These are phyloP conservation scores for Ctenopoma multispine DNA, from an alignment of 2,797 vertebrate species.

Conservation along the genomic window DNA sequence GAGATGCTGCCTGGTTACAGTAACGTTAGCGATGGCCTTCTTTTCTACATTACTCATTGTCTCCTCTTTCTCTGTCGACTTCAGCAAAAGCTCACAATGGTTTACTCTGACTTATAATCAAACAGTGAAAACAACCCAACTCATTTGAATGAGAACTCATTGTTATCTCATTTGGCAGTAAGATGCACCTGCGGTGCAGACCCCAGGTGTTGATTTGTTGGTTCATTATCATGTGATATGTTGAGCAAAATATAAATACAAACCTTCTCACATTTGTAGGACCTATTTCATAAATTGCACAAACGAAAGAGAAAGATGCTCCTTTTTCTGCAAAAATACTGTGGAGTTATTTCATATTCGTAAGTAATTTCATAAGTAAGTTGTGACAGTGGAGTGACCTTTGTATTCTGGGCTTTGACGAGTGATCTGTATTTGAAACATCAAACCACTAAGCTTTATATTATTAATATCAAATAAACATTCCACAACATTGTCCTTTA, in stretches of 20 bases:
- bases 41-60: conserved; percentile 51
- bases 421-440: too few species aligned
- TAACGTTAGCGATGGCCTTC: conserved; percentile 57
- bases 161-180: not conserved
- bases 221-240: not conserved
- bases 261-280: not conserved
- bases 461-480: too few species aligned
- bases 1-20: conserved; percentile 62
- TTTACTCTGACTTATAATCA: conserved; percentile 3
- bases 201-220: not conserved
- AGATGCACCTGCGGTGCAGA: conserved; percentile 3
- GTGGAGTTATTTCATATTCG: not conserved
- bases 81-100: conserved; percentile 15
- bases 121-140: conserved; percentile 42
- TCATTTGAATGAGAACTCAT: conserved; percentile 33
- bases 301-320: conserved; percentile 1
- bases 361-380: not conserved
- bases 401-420: too few species aligned
- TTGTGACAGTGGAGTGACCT: not conserved
- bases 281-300: not conserved
- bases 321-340: not conserved
- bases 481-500: not conserved
- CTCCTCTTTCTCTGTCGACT: conserved; percentile 21
- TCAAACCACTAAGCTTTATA: too few species aligned
- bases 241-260: not conserved